Evolutionary conservation across 2,113 vertebrate species (phyloP), one percentile per base, ranked within the genome.

Genomic region (Panthera tigris): DNA sequence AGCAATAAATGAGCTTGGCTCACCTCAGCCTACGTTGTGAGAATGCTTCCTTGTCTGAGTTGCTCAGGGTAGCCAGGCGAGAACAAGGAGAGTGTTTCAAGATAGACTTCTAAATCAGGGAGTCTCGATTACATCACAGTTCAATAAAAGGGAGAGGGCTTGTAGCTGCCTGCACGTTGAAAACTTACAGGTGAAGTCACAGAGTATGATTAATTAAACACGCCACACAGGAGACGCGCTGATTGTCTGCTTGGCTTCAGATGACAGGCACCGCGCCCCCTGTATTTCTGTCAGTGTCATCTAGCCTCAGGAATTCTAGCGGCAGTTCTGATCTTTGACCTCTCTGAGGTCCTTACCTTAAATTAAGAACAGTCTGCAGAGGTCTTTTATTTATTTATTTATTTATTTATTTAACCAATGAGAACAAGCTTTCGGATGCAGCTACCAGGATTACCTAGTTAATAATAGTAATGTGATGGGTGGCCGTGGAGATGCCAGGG

Each of bases 51-150:
- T 88, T 81, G 78, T 90, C 39, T 45, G 13, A 71, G 41, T 94
- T 68, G 45, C 14, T 41, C 66, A 48, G 19, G n/a, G 68, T 36
- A 25, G 25, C 61, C 19, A 73, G 69, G 50, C 23, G 50, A 91
- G 39, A 87, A 93, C 36, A 29, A 94, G 23, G 33, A 73, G 23
- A 68, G 50, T n/a, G 13, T 86, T 97, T 96, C 48, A 73, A 83
- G 55, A 45, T 50, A 61, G 66, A 79, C 19, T 88, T 71, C 50
- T 18, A 82, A 86, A 27, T 19, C 23, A 65, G 25, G 36, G 41
- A 39, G 14, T 89, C 55, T 83, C 83, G 18, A 76, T 27, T 82
- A n/a, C 13, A 41, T 33, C 41, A 21, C 63, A 39, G 16, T 83
- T 93, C 68, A 74, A 3, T 29, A 57, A 94, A 73, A 73, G 5